These are phyloP conservation scores for Apostichopus parvimensis DNA, from an alignment of 35 echinoderm and acorn worm species.

Conservation along the genomic window DNA sequence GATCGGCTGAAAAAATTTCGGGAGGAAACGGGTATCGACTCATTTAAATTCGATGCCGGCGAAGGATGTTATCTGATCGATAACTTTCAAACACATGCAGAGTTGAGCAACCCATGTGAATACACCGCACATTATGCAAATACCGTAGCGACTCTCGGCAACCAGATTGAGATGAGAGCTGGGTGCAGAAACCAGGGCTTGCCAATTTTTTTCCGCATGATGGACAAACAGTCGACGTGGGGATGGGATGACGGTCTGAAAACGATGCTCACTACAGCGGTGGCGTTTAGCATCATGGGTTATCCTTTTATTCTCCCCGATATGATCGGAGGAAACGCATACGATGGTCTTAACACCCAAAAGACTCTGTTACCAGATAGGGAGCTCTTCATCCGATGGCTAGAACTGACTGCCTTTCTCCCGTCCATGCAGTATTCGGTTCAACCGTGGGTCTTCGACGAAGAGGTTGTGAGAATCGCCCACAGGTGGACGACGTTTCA, in stretches of 20 bases:
- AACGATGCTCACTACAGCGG: conserved; percentile 64
- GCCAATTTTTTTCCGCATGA: conserved; percentile 66
- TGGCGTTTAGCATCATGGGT: conserved; percentile 70
- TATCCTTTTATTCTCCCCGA: conserved; percentile 79
- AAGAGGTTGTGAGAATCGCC: conserved; percentile 59
- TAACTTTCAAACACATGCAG: conserved; percentile 45
- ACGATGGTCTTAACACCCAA: conserved; percentile 17
- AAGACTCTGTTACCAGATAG: conserved; percentile 51
- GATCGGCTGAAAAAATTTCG: conserved; percentile 52
- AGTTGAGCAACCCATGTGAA: conserved; percentile 61
- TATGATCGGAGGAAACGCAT: conserved; percentile 88
- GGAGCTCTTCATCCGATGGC: conserved; percentile 81
- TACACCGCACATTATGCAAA: conserved; percentile 67
- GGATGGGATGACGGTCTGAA: conserved; percentile 74
- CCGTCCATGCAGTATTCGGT: conserved; percentile 82
- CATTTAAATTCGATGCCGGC: conserved; percentile 85
- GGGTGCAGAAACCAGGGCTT: conserved; percentile 60
- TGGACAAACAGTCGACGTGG: conserved; percentile 69
- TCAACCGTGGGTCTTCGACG: conserved; percentile 68
- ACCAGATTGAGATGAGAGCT: conserved; percentile 55
- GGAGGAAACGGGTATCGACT: conserved; percentile 67
- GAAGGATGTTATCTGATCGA: conserved; percentile 56
- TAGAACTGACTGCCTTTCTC: conserved; percentile 73
- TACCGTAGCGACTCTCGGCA: conserved; percentile 48
- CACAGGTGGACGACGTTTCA: conserved; percentile 77